Evolutionary conservation across 1,140 invertebrate species (phyloP), one percentile per base, ranked within the genome.

Genomic region (Belonocnema kinseyi): DNA sequence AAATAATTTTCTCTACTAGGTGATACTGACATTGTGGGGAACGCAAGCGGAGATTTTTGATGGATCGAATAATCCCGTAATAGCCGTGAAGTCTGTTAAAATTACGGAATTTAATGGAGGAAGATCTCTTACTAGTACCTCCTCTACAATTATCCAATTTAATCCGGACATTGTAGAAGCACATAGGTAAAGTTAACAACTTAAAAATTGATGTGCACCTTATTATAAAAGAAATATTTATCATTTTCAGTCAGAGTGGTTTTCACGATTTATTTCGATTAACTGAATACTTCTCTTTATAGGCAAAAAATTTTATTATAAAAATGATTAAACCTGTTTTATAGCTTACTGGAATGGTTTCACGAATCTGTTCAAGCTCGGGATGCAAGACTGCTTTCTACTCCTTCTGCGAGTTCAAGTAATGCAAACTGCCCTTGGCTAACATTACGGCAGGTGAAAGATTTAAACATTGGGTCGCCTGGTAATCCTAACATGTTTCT

Each of bases 91-190:
- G 92, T 94, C 94, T 70, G 95, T 93, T 0, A 93, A 93, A 78
- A 89, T 98, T 51, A 93, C 93, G 26, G 97, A 97, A 89, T 94
- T 93, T 83, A 93, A 93, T 77, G 94, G 94, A 19, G 97, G 96
- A 74, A 96, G 96, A 87, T 93, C 91, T 52, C 81, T 97, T 12
- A 93, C 93, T 1, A 89, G 93, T 26, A n/a, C 94, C 3, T 80
- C 85, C 16, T 94, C 94, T 6, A 93, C 94, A 5, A 90, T 93
- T 75, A 56, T 97, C 56, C 94, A 96, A 85, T 86, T 97, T 1
- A 97, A 99, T 92, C 98, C 98, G 0, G 97, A 99, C 87, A 92
- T 98, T 12, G 93, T 94, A 7, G 97, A 98, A 88, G 95, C 96
- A 1, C 96, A 98, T 87, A 92, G 79, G 89, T 90, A 82, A 79